Conservation (phyloP, 2,888 invertebrate species). For the Amiota mariae region DNA sequence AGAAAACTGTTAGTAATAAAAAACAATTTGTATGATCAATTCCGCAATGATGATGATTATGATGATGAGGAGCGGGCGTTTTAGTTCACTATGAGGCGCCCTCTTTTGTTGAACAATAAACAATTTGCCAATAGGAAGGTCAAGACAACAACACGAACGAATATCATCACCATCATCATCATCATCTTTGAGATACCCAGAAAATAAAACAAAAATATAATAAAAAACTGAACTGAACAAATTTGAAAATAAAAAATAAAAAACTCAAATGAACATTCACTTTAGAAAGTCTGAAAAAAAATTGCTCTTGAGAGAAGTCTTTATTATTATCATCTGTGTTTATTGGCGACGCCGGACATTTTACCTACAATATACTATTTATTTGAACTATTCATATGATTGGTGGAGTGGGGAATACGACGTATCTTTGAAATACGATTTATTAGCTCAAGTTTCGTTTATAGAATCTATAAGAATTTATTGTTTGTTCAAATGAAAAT, state of each 20-base stretch:
- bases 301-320: no score
- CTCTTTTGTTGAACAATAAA: conserved; percentile 15
- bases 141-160: conserved; percentile 43
- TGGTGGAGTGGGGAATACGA: neutral
- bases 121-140: conserved; percentile 49
- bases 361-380: no score
- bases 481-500: conserved; percentile 54
- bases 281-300: conserved; percentile 54
- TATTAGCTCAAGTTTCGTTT: conserved; percentile 40
- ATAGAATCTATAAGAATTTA: conserved; percentile 42
- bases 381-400: no score
- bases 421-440: conserved; percentile 37
- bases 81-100: neutral
- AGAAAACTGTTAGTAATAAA: neutral
- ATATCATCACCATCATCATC: conserved; percentile 19
- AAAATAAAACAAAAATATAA: no score
- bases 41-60: neutral
- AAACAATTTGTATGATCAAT: neutral
- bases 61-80: neutral
- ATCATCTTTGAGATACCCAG: conserved; percentile 23
- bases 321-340: no score
- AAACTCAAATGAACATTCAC: conserved; percentile 49
- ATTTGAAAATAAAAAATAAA: no score
- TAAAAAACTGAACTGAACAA: no score
- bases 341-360: no score